Evolutionary conservation across 2,113 vertebrate species (phyloP).

Genomic region (Thomomys bottae): DNA sequence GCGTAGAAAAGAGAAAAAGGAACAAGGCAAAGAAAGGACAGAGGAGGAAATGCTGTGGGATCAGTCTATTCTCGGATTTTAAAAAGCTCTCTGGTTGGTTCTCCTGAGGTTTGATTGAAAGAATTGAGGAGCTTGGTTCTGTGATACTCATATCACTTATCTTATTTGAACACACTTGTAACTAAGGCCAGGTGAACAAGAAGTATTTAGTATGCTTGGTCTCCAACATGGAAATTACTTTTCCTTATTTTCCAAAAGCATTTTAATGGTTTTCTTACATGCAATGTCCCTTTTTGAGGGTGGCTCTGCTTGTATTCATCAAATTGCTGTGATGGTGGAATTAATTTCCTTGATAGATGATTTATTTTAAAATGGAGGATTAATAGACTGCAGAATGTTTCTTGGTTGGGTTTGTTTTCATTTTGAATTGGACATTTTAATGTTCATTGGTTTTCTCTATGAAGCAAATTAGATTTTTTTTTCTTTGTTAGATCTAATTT

Average conservation of each 20-base stretch:
- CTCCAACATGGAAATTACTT: constrained; percentile 46
- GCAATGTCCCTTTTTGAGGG: constrained; percentile 27
- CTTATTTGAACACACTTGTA: neutral
- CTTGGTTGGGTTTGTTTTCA: constrained; percentile 63
- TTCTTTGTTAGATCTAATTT: constrained; percentile 49
- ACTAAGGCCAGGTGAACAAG: neutral
- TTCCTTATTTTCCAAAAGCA: constrained; percentile 48
- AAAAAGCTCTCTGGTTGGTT: constrained; percentile 68
- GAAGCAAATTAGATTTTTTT: constrained; percentile 66
- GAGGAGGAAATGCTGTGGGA: constrained; percentile 94
- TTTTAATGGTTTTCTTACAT: constrained; percentile 54
- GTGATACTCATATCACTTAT: neutral
- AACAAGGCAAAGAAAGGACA: constrained; percentile 79
- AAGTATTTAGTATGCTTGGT: constrained; percentile 52
- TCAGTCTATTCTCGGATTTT: constrained; percentile 90
- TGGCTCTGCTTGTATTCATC: constrained; percentile 52
- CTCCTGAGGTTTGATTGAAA: constrained; percentile 42
- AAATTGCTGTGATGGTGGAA: constrained; percentile 22
- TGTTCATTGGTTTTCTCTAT: constrained; percentile 65
- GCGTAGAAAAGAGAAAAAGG: constrained; percentile 86
- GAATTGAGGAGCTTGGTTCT: constrained; percentile 21
- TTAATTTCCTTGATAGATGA: constrained; percentile 58
- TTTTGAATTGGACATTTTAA: constrained; percentile 60
- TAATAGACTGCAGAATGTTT: constrained; percentile 53
- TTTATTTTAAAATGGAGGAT: constrained; percentile 66